phyloP scores from a whole-genome alignment of 2,888 invertebrate species.

The Drosophila planitibia region DNA sequence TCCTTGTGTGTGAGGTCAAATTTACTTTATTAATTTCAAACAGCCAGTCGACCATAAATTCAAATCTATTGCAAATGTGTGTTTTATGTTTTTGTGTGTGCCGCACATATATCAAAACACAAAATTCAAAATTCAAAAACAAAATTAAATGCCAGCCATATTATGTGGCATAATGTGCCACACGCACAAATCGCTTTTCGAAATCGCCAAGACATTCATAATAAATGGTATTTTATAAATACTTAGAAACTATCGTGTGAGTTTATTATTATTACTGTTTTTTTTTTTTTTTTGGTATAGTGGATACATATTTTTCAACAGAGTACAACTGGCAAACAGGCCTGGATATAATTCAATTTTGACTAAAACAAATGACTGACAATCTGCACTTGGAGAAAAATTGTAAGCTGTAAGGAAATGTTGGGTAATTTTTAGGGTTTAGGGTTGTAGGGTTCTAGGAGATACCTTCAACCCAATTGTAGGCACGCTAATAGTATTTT shows the following conservation, averaged over 20 bases:
- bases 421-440: not conserved
- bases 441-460: rapidly evolving
- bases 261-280: not conserved
- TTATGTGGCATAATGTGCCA: conserved; percentile 48
- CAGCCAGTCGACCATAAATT: conserved; percentile 68
- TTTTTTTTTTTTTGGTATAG: not conserved
- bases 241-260: conserved; percentile 5
- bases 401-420: not conserved
- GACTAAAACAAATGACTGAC: conserved; percentile 17
- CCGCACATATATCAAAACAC: conserved; percentile 44
- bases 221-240: conserved; percentile 43
- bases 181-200: conserved; percentile 55
- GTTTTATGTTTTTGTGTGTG: conserved; percentile 33
- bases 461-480: not conserved
- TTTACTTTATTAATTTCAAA: conserved; percentile 81
- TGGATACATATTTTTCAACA: conserved; percentile 10
- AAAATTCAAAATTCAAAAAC: conserved; percentile 39
- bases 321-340: not conserved
- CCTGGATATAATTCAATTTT: conserved; percentile 27
- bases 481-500: not conserved
- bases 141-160: conserved; percentile 56
- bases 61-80: conserved; percentile 63
- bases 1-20: conserved; percentile 75
- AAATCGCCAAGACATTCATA: conserved; percentile 32
- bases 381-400: not conserved